Base-by-base conservation (phyloP, 2,113 vertebrate genomes). In the Spizaetus ornatus region DNA sequence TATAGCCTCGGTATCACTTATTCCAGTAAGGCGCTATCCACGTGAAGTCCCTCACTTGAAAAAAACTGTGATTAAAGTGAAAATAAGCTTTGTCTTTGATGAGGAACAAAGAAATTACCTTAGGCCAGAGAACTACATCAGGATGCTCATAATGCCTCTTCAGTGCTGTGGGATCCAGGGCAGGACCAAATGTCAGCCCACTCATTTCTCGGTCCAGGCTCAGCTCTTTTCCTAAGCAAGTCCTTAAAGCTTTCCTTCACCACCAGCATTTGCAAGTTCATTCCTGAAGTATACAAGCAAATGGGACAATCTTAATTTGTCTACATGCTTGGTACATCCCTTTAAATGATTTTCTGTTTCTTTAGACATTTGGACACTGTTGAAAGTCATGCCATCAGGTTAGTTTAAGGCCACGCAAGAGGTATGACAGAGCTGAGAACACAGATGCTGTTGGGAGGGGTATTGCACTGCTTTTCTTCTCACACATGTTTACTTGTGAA, bases 1-100 rank as follows among this genome's bases (percentile, higher is more conserved):
- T 93, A 91, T 58, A 94, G 48, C 18, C 27, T 96, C 95, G 65
- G 32, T 93, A 48, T 86, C 78, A 48, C 23, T 96, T 94, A 82
- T 32, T 95, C 47, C 74, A 95, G 59, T 61, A 87, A 88, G 70
- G n/a, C 79, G 36, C 40, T 59, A 70, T 61, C 87, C 78, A 67
- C 1, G 0, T 84, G 50, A 95, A 91, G 50, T 53, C 32, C 42
- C 23, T 70, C 69, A 38, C 13, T 17, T 85, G 34, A 70, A 90
- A 90, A 93, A 92, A 77, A 13, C 2, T 19, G 8, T 40, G 8
- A 82, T 52, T 72, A 72, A 83, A 85, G 63, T 42, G 11, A 85
- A 93, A 95, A 94, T 93, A 61, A 72, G 4, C 13, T 93, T 85
- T 81, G 55, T 85, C 40, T 93, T 92, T 69, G 13, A 66, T 82